Evolutionary conservation across 2,113 vertebrate genomes (phyloP), one percentile per base, ranked within the genome.

Genomic region (Carollia perspicillata): DNA sequence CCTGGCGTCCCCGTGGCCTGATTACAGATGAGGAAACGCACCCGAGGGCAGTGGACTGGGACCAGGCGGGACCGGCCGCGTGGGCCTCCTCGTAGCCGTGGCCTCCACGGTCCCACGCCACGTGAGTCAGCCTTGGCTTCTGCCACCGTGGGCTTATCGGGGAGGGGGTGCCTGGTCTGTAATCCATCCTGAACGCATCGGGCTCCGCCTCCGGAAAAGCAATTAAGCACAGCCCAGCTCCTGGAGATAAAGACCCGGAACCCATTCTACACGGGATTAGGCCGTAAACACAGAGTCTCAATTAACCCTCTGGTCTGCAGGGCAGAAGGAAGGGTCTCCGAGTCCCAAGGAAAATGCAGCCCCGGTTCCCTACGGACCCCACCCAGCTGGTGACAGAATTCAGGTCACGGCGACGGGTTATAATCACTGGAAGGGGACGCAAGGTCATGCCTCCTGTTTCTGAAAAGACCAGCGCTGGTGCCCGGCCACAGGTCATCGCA

Each of bases 251-350:
- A 93, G 44, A 51, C 72, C 92, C 28, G 93, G 42, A 33, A 60
- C 4, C 0, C 95, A 71, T 93, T 90, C n/a, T 17, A 14, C 55
- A 0, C 40, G 84, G 68, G 47, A 83, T 74, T n/a, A 83, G 78
- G 40, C 55, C 2, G 35, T 55, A 63, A 79, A 89, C 89, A 49
- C 89, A 78, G 80, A 97, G 93, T 94, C 75, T 96, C 93, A 92
- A 35, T 96, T 95, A 93, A 96, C 85, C 63, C 97, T 94, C 95
- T 84, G 37, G 95, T 93, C 83, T 55, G 22, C 23, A 51, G 66
- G 94, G 95, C 26, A 1, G 92, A 37, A 49, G 44, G 58, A 89
- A 2, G 26, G 47, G 51, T 80, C 84, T 89, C 1, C 0, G 4
- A 42, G 37, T 55, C 33, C 2, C 6, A 65, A 80, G 13, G 0